Conservation (phyloP, 2,888 invertebrate species). For the Rotaria magnacalcarata region DNA sequence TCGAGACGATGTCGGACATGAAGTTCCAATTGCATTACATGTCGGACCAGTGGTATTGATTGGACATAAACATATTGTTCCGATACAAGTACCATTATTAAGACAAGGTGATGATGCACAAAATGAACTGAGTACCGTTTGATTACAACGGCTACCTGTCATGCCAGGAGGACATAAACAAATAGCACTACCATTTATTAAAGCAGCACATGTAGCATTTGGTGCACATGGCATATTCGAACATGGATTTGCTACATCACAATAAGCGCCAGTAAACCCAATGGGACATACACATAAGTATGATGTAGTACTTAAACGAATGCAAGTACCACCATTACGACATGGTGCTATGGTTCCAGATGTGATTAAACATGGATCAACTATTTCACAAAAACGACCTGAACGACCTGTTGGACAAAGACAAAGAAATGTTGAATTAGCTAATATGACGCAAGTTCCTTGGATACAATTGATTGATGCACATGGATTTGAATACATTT, state of each 20-base stretch:
- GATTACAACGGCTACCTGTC: conserved; percentile 42
- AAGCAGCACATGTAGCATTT: conserved; percentile 39
- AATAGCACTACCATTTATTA: conserved; percentile 28
- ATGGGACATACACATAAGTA: conserved; percentile 40
- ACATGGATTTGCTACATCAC: conserved; percentile 44
- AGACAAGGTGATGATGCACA: conserved; percentile 41
- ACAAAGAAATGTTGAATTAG: conserved; percentile 37
- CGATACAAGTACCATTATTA: conserved; percentile 39
- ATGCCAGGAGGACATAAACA: conserved; percentile 36
- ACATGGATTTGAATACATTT: conserved; percentile 38
- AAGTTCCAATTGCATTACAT: not conserved
- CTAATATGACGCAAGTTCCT: conserved; percentile 34
- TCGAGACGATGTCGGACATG: conserved; percentile 35
- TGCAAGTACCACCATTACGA: conserved; percentile 42
- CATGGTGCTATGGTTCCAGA: conserved; percentile 25
- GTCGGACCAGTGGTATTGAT: conserved; percentile 19
- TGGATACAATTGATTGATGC: conserved; percentile 34
- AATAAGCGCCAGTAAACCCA: conserved; percentile 37
- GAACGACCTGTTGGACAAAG: conserved; percentile 38
- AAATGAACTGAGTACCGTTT: conserved; percentile 31
- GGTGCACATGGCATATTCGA: conserved; percentile 39
- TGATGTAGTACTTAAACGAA: not conserved
- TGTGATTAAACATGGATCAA: conserved; percentile 31
- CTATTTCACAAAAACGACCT: conserved; percentile 41
- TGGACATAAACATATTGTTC: conserved; percentile 40